Evolutionary conservation across 2,888 invertebrate genomes (phyloP).

Genomic region (Diachrysia chrysitis): DNA sequence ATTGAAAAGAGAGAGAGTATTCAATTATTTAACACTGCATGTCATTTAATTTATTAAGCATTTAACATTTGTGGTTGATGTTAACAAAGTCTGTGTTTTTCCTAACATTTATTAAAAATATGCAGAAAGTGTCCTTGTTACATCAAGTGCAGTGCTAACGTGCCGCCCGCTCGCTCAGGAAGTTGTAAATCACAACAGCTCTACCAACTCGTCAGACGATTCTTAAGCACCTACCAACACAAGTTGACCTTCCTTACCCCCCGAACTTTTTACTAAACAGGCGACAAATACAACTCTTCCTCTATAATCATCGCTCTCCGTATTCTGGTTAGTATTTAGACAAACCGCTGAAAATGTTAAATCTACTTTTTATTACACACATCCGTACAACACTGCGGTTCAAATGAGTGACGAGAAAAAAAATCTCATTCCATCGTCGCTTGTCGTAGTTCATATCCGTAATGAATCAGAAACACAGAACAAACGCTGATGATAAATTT

Average conservation of each 20-base stretch:
- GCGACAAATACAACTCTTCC: conserved; percentile 37
- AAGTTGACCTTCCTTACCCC: conserved; percentile 59
- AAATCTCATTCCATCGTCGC: conserved; percentile 40
- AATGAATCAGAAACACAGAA: conserved; percentile 68
- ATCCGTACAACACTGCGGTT: conserved; percentile 73
- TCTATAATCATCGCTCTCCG: conserved; percentile 52
- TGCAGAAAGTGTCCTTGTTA: conserved; percentile 55
- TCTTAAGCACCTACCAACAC: conserved; percentile 67
- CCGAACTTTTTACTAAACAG: conserved; percentile 28
- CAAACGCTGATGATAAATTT: conserved; percentile 45
- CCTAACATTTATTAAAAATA: conserved; percentile 57
- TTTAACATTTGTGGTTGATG: too few species aligned
- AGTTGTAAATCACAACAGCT: conserved; percentile 83
- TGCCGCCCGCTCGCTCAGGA: conserved; percentile 76
- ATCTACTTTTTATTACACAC: conserved; percentile 80
- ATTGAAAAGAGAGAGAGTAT: not conserved
- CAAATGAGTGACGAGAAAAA: conserved; percentile 60
- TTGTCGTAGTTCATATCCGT: conserved; percentile 61
- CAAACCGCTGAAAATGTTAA: conserved; percentile 79
- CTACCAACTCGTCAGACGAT: conserved; percentile 73
- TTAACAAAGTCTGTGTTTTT: not conserved
- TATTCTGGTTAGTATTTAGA: conserved; percentile 65
- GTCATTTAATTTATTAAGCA: not conserved
- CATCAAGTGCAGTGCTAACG: conserved; percentile 75
- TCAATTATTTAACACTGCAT: not conserved